Conservation (phyloP, 2,888 invertebrate species). For the Dastarcus helophoroides region DNA sequence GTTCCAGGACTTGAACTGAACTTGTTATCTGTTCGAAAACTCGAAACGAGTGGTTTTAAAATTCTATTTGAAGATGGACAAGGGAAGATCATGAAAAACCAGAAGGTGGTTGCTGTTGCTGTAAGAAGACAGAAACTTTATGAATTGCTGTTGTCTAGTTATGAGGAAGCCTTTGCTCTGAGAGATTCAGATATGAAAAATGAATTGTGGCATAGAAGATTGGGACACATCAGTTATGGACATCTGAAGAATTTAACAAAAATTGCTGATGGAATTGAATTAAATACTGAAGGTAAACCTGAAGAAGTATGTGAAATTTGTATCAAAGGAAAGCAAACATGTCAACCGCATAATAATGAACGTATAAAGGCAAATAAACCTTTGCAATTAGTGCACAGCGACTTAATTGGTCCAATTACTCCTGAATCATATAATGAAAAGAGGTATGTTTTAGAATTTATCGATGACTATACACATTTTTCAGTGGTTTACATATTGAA, state of each 20-base stretch:
- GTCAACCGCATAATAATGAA: slow-evolving; percentile 14
- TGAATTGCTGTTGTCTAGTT: no score
- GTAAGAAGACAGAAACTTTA: slow-evolving; percentile 2
- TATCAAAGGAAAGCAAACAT: slow-evolving; percentile 23
- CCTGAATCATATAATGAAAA: slow-evolving; percentile 18
- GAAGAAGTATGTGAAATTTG: slow-evolving; percentile 27
- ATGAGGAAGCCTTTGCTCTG: no score
- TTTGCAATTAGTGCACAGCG: slow-evolving; percentile 23
- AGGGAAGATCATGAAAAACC: slow-evolving; percentile 10
- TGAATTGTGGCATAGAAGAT: slow-evolving; percentile 15
- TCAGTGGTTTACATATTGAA: slow-evolving; percentile 19
- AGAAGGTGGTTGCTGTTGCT: slow-evolving; percentile 1
- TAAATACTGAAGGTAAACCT: slow-evolving; percentile 1
- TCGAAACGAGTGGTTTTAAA: slow-evolving; percentile 18
- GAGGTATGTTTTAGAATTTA: slow-evolving; percentile 23
- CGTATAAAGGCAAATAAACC: slow-evolving; percentile 21
- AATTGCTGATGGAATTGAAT: slow-evolving; percentile 11
- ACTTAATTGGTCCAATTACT: slow-evolving; percentile 24
- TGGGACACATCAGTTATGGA: slow-evolving; percentile 15
- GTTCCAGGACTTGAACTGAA: slow-evolving; percentile 21
- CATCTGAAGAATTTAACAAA: slow-evolving; percentile 9
- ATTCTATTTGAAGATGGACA: slow-evolving; percentile 21
- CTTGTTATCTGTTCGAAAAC: slow-evolving; percentile 20
- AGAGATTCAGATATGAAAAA: slow-evolving; percentile 1
- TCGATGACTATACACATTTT: slow-evolving; percentile 27